Evolutionary conservation across 2,888 invertebrate genomes (phyloP), one percentile per base, ranked within the genome.

Genomic region (Coleophora flavipennella): DNA sequence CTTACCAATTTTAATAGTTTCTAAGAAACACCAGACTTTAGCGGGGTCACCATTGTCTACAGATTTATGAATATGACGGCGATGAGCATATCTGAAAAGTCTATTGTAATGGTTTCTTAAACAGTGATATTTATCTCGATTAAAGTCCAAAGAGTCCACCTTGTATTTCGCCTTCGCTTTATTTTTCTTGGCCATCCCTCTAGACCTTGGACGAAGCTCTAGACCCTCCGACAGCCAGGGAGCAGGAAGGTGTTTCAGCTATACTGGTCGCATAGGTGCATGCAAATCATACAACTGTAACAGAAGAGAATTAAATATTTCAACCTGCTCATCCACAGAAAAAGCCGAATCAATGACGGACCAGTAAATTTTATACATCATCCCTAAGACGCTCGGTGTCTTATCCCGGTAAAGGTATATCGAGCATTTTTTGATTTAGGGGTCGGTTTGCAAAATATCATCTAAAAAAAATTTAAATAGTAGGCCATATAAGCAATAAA

Each of bases 61-160:
- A 4, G 45, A 40, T 10, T 35, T n/a, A 20, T 44, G 40, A 11
- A 46, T 41, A 25, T 45, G 35, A 13, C 42, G 42, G 9, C 41
- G 37, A 9, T 44, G 41, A 2, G 41, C 37, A 26, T 44, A 39
- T 12, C 41, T 41, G 14, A 39, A 41, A 9, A 35, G 6, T 25
- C 12, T 28, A 9, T 36, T 35, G n/a, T 39, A 37, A 13, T 29
- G 29, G 35, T 41, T 43, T 14, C 47, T 39, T 36, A 27, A 2
- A 6, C 6, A 3, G 20, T 27, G 13, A 12, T 35, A 35, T 8
- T 7, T 8, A 7, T n/a, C 26, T 10, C 25, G 35, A 7, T 25
- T 26, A 3, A 7, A n/a, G 13, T 38, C 38, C 11, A 9, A 33
- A 8, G 38, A 11, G 25, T 31, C 26, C n/a, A 12, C 31, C 8